phyloP scores from a whole-genome alignment of 2,888 invertebrate species.

The Ophion ellenae region DNA sequence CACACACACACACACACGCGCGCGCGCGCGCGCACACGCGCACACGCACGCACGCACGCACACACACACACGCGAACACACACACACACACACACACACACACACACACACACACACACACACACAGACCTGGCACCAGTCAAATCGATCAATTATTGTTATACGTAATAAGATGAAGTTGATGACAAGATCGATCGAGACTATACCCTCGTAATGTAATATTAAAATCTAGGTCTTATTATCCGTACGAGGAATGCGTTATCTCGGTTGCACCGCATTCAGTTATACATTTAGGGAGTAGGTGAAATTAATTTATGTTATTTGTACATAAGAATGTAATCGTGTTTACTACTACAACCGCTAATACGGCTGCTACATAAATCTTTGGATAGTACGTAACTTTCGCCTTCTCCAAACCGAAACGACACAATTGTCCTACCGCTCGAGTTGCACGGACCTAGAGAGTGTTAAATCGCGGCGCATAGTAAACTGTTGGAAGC shows the following conservation, averaged over 20 bases:
- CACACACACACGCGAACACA: conserved; percentile 20
- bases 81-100: not conserved
- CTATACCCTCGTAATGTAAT: conserved; percentile 28
- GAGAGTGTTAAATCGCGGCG: not conserved
- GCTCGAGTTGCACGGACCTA: conserved; percentile 9
- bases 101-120: not conserved
- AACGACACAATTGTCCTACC: not conserved
- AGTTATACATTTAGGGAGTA: conserved; percentile 51
- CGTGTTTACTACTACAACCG: conserved; percentile 46
- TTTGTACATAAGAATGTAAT: conserved; percentile 73
- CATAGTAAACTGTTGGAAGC: not conserved
- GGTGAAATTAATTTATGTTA: conserved; percentile 72
- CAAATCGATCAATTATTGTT: conserved; percentile 38
- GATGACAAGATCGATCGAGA: conserved; percentile 27
- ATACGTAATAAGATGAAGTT: conserved; percentile 46
- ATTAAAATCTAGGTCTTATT: conserved; percentile 36
- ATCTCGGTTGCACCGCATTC: conserved; percentile 54
- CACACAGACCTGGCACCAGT: not conserved
- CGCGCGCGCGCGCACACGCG: not conserved
- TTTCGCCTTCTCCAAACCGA: not conserved
- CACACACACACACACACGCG: not conserved
- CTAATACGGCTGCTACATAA: conserved; percentile 41
- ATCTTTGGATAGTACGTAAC: conserved; percentile 25
- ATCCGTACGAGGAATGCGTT: conserved; percentile 17
- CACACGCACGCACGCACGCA: not conserved